Conservation (phyloP, 1,140 invertebrate genomes). For the Lepidurus couesii region DNA sequence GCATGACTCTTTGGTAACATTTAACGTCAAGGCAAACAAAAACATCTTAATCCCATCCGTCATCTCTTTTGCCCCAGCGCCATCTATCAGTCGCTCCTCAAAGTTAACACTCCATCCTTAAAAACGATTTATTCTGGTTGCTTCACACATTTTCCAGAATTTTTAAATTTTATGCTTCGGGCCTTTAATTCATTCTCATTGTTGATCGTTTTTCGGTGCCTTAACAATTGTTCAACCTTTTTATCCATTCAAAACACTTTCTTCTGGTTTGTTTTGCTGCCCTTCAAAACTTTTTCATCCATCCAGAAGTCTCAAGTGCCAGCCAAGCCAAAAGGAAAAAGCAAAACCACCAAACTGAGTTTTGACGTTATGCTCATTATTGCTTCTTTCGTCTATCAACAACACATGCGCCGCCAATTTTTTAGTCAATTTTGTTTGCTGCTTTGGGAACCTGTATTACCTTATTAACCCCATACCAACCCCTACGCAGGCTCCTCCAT, state of each 20-base stretch:
- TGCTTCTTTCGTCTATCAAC: background rate
- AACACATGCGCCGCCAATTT: background rate
- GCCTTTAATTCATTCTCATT: slow-evolving; percentile 9
- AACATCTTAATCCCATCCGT: too few species aligned
- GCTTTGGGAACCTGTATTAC: too few species aligned
- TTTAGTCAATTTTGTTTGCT: background rate
- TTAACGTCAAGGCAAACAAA: too few species aligned
- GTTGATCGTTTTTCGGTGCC: slow-evolving; percentile 15
- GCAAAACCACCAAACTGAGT: background rate
- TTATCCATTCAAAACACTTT: background rate
- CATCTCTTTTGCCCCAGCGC: background rate
- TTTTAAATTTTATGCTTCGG: background rate
- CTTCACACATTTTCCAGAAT: background rate
- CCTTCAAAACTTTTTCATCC: background rate
- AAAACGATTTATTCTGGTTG: background rate
- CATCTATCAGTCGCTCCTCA: background rate
- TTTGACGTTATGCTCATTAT: background rate
- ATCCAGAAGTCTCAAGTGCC: slow-evolving; percentile 10
- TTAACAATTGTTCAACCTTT: slow-evolving; percentile 20
- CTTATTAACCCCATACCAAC: too few species aligned
- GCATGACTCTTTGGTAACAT: too few species aligned
- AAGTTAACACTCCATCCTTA: background rate
- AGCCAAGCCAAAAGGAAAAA: slow-evolving; percentile 5
- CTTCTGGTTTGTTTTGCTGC: background rate
- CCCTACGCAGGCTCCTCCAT: too few species aligned